A percentile compares a stretch with the other conserved stretches of the same genome.
Evolutionary conservation across 2,888 invertebrate genomes (phyloP).

Genomic region (Tinea trinotella): DNA sequence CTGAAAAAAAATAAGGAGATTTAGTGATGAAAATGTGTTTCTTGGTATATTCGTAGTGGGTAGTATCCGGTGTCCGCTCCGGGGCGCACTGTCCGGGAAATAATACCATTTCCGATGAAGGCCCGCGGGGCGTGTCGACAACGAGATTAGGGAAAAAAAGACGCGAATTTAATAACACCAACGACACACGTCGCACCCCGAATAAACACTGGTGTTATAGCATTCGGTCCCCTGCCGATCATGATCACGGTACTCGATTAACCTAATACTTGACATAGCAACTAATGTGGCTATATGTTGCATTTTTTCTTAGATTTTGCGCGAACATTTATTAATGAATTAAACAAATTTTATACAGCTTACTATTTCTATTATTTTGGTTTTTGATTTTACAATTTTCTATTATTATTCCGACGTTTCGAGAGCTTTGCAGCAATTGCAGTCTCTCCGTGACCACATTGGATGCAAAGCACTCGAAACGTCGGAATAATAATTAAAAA

Average conservation of each 20-base stretch:
- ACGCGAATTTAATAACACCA: constrained; percentile 58
- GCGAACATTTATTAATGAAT: too few relatives aligned
- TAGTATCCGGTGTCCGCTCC: constrained; percentile 52
- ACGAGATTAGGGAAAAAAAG: constrained; percentile 58
- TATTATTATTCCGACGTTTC: too few relatives aligned
- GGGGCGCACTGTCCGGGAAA: constrained; percentile 37
- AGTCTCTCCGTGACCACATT: too few relatives aligned
- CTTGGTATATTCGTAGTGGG: constrained; percentile 28
- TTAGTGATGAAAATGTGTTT: neutral
- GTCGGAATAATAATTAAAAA: too few relatives aligned
- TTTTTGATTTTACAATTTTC: too few relatives aligned
- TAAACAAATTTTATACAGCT: too few relatives aligned
- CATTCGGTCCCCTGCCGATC: constrained; percentile 20
- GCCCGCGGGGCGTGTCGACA: constrained; percentile 54
- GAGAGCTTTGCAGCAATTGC: too few relatives aligned
- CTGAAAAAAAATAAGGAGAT: neutral
- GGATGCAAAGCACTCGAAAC: too few relatives aligned
- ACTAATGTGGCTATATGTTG: neutral
- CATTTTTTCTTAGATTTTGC: too few relatives aligned
- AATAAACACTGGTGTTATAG: constrained; percentile 31
- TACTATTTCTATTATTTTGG: too few relatives aligned
- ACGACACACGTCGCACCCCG: constrained; percentile 43
- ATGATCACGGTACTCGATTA: constrained; percentile 10
- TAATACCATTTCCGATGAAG: constrained; percentile 66
- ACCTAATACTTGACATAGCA: neutral